Evolutionary conservation across 2,888 invertebrate genomes (phyloP).

Genomic region (Seira musarum): DNA sequence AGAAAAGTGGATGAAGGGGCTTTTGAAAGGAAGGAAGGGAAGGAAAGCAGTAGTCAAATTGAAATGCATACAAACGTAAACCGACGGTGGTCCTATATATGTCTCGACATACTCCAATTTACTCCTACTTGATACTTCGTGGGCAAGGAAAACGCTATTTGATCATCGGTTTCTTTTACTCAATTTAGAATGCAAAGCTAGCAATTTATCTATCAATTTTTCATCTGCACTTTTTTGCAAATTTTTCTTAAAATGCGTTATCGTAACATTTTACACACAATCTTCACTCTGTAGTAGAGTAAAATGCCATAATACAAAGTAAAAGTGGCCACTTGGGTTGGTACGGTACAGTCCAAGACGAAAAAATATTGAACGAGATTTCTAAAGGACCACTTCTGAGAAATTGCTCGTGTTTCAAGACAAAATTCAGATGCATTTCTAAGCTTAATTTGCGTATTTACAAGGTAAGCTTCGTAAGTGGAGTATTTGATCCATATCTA

Average conservation of each 20-base stretch:
- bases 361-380: no score
- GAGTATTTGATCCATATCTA: no score
- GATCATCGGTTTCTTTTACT: background rate
- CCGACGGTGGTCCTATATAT: conserved; percentile 1
- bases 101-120: background rate
- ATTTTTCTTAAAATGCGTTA: conserved; percentile 4
- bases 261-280: conserved; percentile 11
- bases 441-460: no score
- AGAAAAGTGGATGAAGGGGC: background rate
- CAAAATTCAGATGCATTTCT: no score
- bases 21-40: background rate
- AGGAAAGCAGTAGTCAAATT: background rate
- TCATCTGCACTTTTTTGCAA: background rate
- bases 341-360: background rate
- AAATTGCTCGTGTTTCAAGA: no score
- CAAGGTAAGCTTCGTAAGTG: no score
- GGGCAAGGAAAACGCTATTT: background rate
- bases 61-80: background rate
- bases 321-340: background rate
- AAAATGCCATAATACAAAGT: no score
- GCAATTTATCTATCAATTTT: conserved; percentile 18
- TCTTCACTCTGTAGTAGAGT: no score
- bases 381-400: no score
- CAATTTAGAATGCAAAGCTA: conserved; percentile 11
- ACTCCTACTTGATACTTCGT: background rate